Evolutionary conservation across 1,140 invertebrate species (phyloP).

Genomic region (Drosophila novamexicana): DNA sequence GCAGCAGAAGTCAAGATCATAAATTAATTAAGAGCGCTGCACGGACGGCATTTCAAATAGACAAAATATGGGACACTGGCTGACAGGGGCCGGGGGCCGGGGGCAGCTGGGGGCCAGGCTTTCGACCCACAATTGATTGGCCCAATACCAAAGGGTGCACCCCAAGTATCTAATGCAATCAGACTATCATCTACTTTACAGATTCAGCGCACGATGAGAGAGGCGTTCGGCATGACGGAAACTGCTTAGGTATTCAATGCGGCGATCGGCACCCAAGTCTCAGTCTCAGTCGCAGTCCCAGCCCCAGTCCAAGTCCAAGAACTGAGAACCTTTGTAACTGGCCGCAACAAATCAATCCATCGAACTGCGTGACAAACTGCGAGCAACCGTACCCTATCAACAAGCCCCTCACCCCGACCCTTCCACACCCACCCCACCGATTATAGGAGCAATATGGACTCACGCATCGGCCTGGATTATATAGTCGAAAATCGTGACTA

Average conservation of each 20-base stretch:
- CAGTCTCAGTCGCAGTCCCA: constrained; percentile 20
- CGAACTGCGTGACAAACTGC: constrained; percentile 45
- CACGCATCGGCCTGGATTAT: constrained; percentile 95
- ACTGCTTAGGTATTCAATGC: constrained; percentile 71
- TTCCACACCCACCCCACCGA: constrained; percentile 2
- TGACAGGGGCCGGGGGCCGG: not conserved
- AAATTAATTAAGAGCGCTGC: constrained; percentile 70
- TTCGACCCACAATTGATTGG: constrained; percentile 53
- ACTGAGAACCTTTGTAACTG: constrained; percentile 51
- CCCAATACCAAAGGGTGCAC: constrained; percentile 30
- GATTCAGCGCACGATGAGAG: constrained; percentile 63
- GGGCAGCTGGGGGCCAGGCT: constrained; percentile 1
- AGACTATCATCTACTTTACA: constrained; percentile 45
- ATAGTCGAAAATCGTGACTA: constrained; percentile 97
- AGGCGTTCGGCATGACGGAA: constrained; percentile 65
- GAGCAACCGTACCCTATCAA: constrained; percentile 5
- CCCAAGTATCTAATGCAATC: constrained; percentile 59
- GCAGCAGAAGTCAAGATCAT: constrained; percentile 52
- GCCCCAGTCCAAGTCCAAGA: constrained; percentile 34
- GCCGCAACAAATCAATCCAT: constrained; percentile 63
- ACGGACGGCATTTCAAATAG: constrained; percentile 52
- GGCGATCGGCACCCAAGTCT: constrained; percentile 28
- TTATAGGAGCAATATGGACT: constrained; percentile 88
- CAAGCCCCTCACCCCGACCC: not conserved
- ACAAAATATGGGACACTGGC: constrained; percentile 49